These are phyloP conservation scores for Amyelois transitella DNA, from an alignment of 1,140 invertebrate species.

Conservation along the genomic window DNA sequence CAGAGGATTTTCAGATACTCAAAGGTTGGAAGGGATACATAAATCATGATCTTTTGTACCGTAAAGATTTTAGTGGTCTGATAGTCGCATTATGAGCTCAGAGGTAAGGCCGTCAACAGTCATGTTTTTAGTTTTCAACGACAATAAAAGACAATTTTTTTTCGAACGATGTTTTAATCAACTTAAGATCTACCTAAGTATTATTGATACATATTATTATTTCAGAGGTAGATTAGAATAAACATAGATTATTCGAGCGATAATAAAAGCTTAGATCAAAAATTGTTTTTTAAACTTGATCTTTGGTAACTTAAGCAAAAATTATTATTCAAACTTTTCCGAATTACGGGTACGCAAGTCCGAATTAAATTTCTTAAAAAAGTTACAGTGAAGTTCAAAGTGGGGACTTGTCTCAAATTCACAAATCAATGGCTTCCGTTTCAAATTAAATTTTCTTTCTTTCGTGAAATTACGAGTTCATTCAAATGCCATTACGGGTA, in stretches of 20 bases:
- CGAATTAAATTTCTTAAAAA: background rate
- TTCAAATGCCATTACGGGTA: background rate
- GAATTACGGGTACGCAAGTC: background rate
- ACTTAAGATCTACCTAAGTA: too few species aligned
- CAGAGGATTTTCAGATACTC: slow-evolving; percentile 1
- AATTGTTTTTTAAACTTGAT: too few species aligned
- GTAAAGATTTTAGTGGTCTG: background rate
- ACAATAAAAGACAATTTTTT: too few species aligned
- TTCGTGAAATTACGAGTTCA: background rate
- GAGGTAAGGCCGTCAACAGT: background rate
- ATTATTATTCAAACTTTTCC: background rate
- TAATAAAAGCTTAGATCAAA: too few species aligned
- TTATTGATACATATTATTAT: too few species aligned
- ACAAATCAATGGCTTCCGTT: background rate
- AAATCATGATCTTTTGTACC: background rate
- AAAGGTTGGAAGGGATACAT: background rate
- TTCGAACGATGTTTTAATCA: too few species aligned
- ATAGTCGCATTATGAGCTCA: background rate
- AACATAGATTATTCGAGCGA: too few species aligned
- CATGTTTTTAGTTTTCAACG: background rate
- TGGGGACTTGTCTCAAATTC: background rate
- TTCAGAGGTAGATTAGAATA: too few species aligned
- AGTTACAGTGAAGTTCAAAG: background rate
- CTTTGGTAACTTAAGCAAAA: too few species aligned
- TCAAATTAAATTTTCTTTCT: background rate